phyloP scores from a whole-genome alignment of 2,888 invertebrate genomes.

The Lasiommata megera region DNA sequence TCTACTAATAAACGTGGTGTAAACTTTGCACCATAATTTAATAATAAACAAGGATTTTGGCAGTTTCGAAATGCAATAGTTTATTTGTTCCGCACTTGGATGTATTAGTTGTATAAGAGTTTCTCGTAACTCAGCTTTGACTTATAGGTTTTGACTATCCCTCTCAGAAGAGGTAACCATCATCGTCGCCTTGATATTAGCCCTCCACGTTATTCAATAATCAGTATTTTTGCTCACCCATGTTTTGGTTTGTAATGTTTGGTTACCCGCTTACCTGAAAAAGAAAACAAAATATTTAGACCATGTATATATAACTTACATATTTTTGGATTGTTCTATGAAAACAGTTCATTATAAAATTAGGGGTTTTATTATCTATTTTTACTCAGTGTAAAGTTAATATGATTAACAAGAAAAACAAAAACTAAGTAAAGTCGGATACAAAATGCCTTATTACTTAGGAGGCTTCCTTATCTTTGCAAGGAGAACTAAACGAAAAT shows the following conservation, averaged over 20 bases:
- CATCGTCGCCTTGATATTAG: too few species aligned
- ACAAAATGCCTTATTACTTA: too few species aligned
- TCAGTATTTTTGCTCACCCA: not conserved
- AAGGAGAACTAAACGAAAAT: too few species aligned
- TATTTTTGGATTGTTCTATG: too few species aligned
- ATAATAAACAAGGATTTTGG: slow-evolving; percentile 1
- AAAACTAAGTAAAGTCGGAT: too few species aligned
- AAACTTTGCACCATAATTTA: not conserved
- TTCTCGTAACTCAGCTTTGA: not conserved
- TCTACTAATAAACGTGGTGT: not conserved
- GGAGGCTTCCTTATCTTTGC: too few species aligned
- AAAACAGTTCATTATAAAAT: too few species aligned
- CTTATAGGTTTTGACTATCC: not conserved
- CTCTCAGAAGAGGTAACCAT: not conserved
- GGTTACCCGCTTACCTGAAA: slow-evolving; percentile 2
- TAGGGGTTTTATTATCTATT: too few species aligned
- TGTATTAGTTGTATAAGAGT: slow-evolving; percentile 1
- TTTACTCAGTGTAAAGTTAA: too few species aligned
- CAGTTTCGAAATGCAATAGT: slow-evolving; percentile 4
- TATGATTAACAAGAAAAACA: too few species aligned
- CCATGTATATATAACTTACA: not conserved
- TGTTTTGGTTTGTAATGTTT: not conserved
- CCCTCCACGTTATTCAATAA: not conserved
- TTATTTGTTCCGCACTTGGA: not conserved
- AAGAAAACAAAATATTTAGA: not conserved